Evolutionary conservation across 2,113 vertebrate genomes (phyloP).

Genomic region (Sceloporus undulatus): DNA sequence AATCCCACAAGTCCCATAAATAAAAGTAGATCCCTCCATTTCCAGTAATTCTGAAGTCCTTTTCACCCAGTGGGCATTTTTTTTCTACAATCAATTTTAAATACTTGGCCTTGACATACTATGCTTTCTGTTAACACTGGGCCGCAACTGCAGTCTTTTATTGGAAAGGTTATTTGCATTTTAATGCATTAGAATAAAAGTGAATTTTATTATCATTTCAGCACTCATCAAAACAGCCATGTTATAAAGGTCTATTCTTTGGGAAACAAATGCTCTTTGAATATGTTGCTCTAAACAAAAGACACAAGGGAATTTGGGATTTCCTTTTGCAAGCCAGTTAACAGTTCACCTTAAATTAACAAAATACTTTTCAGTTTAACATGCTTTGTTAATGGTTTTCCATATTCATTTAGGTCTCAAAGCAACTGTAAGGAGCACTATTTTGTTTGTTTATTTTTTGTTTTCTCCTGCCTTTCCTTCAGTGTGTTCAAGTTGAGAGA

Average conservation of each 20-base stretch:
- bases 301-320: not conserved
- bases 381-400: too few species aligned
- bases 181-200: not conserved
- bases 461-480: too few species aligned
- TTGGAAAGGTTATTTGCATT: not conserved
- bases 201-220: not conserved
- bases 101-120: not conserved
- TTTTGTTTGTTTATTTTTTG: too few species aligned
- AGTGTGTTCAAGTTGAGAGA: too few species aligned
- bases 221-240: not conserved
- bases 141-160: not conserved
- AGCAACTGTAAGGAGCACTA: too few species aligned
- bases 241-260: not conserved
- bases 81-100: not conserved
- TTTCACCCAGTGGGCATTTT: not conserved
- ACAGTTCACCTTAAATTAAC: not conserved
- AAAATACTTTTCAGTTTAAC: too few species aligned
- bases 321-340: not conserved
- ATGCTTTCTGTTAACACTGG: not conserved
- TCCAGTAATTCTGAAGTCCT: not conserved
- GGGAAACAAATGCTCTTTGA: not conserved
- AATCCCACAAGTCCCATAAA: not conserved
- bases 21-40: not conserved
- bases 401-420: too few species aligned
- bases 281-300: not conserved